Base-by-base conservation (phyloP, 2,888 invertebrate species). In the Mythimna pallens region DNA sequence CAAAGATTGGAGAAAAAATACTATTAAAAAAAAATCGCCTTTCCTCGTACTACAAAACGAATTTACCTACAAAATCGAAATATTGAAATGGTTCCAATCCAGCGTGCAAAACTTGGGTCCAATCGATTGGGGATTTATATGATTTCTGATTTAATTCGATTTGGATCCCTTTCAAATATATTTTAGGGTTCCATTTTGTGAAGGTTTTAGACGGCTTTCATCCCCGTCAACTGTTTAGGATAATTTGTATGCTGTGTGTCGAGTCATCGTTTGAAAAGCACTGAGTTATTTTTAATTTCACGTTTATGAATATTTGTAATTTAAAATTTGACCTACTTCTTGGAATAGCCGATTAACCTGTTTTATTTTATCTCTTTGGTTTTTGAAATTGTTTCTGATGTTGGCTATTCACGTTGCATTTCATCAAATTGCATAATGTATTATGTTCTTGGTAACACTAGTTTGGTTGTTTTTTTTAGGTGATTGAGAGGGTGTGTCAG, bases 61-160 rank as follows among this genome's bases (percentile, higher is more conserved):
- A 43, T 61, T 67, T 34, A 12, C 12, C 36, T 17, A 50, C 55
- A 57, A 57, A 55, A 64, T 34, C 10, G 3, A 52, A 80, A 80
- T 59, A 71, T 65, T 52, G 30, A 65, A 76, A 76, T 57, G 59
- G 58, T 9, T 69, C 54, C 43, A 17, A 65, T 69, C 30, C 30
- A 25, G 25, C 10, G 70, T 54, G 55, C 58, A 43, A 61, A 61
- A 74, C 80, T 85, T 73, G 57, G 73, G 67, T 54, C 55, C 8
- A 59, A 68, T 76, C 43, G 25, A 83, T 76, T 72, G 25, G 57
- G 74, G 80, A 70, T 76, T 85, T 52, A 70, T 55, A 10, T 58
- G 74, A 78, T 64, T 65, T 68, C 58, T 80, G 61, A 69, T 80
- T 74, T 73, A 54, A 81, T 70, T 73, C 66, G 40, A 74, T 78